Conservation (phyloP, 2,113 vertebrate species). For the Dromiciops gliroides region DNA sequence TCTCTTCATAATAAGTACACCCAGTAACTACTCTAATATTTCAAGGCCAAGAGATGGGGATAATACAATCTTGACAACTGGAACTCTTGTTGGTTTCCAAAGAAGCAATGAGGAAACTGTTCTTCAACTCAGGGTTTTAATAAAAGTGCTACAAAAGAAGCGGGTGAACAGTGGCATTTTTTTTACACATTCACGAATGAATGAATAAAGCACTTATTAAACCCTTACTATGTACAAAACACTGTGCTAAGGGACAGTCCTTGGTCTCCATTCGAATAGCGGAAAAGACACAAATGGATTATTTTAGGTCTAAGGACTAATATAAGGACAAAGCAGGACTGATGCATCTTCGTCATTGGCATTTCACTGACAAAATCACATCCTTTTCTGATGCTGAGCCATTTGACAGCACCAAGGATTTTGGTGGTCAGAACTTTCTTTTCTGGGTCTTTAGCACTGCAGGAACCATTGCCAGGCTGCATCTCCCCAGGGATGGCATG, state of each 20-base stretch:
- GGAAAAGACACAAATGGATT: neutral
- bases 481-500: neutral
- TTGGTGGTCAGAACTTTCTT: neutral
- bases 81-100: neutral
- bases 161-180: neutral
- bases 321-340: neutral
- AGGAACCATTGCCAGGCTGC: neutral
- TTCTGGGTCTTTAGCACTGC: neutral
- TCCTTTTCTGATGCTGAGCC: neutral
- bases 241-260: neutral
- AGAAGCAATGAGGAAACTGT: neutral
- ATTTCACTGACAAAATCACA: neutral
- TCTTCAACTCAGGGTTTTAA: neutral
- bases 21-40: neutral
- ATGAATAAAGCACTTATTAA: neutral
- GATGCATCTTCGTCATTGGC: neutral
- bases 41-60: neutral
- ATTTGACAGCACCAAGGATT: neutral
- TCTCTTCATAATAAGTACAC: neutral
- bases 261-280: neutral
- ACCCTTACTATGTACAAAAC: neutral
- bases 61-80: neutral
- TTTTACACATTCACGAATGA: neutral
- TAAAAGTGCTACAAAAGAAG: neutral
- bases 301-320: neutral